Evolutionary conservation across 2,113 vertebrate genomes (phyloP).

Genomic region (Felis chaus): DNA sequence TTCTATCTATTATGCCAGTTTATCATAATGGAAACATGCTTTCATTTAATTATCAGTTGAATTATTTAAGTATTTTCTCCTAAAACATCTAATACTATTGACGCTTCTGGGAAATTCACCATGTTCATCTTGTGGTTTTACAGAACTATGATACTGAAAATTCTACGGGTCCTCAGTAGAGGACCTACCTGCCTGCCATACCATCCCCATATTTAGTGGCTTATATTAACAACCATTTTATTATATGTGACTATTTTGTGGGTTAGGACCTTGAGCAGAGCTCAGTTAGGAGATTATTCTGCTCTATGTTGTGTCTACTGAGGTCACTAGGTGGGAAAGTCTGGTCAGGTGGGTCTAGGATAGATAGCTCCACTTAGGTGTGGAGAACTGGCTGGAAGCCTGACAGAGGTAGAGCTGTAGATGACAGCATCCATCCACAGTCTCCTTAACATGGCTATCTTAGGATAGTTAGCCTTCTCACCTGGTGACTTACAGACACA

Average conservation of each 20-base stretch:
- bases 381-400: background rate
- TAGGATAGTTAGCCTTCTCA: background rate
- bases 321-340: background rate
- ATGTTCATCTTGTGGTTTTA: background rate
- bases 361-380: background rate
- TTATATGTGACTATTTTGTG: background rate
- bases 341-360: background rate
- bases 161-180: background rate
- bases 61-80: background rate
- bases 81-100: background rate
- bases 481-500: background rate
- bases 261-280: background rate
- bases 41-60: background rate
- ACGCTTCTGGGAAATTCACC: background rate
- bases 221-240: background rate
- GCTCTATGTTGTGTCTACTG: background rate
- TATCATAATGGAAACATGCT: background rate
- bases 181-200: background rate
- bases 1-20: background rate
- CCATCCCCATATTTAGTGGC: background rate
- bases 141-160: background rate
- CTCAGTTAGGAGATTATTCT: background rate
- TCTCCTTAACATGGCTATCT: background rate
- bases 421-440: rapidly evolving
- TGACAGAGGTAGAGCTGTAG: background rate